These are phyloP conservation scores for Alloscopus bannaensis DNA, from an alignment of 2,888 invertebrate species.

Conservation along the genomic window DNA sequence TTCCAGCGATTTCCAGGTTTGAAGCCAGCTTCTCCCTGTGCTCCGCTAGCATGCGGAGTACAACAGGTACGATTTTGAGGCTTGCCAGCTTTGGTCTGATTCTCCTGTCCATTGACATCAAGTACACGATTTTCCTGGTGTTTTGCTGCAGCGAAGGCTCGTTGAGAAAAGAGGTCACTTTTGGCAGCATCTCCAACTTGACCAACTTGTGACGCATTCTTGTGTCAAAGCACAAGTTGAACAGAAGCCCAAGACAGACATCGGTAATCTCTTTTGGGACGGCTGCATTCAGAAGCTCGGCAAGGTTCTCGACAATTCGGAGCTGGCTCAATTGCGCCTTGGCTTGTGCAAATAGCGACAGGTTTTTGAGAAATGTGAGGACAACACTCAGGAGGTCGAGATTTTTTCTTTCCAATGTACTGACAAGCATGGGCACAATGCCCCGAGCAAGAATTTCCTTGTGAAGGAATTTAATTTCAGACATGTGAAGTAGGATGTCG, in stretches of 20 bases:
- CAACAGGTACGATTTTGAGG: constrained; percentile 74
- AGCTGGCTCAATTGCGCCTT: constrained; percentile 92
- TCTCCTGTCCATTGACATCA: constrained; percentile 70
- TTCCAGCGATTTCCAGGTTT: constrained; percentile 84
- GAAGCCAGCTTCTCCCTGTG: constrained; percentile 57
- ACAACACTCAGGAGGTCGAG: constrained; percentile 92
- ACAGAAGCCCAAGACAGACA: constrained; percentile 90
- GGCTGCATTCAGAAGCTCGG: constrained; percentile 83
- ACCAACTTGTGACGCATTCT: constrained; percentile 92
- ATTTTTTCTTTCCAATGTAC: constrained; percentile 92
- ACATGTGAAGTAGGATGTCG: constrained; percentile 94
- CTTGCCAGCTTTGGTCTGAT: constrained; percentile 70
- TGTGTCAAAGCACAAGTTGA: constrained; percentile 96
- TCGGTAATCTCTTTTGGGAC: constrained; percentile 84
- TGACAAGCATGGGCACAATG: constrained; percentile 90
- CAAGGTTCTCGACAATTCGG: constrained; percentile 88
- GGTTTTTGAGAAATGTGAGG: constrained; percentile 94
- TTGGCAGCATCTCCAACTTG: constrained; percentile 90
- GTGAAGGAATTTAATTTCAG: constrained; percentile 96
- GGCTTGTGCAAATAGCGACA: constrained; percentile 95
- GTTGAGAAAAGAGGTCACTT: constrained; percentile 80
- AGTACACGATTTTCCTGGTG: constrained; percentile 65
- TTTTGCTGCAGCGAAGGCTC: constrained; percentile 66
- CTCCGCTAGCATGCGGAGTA: constrained; percentile 49
- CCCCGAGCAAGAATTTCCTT: constrained; percentile 98